Evolutionary conservation across 2,113 vertebrate genomes (phyloP), one percentile per base, ranked within the genome.

Genomic region (Cololabis saira): DNA sequence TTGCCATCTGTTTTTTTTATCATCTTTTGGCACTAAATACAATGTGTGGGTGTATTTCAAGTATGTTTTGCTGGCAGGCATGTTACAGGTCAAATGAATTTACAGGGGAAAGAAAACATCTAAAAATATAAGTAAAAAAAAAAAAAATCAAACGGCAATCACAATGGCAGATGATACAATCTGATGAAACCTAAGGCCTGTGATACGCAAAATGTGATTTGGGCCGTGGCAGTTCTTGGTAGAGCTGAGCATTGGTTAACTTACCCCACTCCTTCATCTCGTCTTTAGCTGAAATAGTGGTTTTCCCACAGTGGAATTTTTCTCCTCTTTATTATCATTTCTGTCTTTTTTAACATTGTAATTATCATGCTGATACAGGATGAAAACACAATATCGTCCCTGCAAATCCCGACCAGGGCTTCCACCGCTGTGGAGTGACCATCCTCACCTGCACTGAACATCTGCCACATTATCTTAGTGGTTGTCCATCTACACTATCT

Each of bases 11-110:
- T 55, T 73, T 57, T n/a, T 9, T 66, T 24, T 18, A 19, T 66
- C 49, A 82, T 62, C 57, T 64, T 89, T 90, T 89, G 87, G 82
- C 79, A 91, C 76, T 79, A 77, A 66, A 37, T 66, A 87, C 74
- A 87, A 67, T 71, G 69, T 55, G 76, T 89, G 80, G 78, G 76
- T 49, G 76, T 66, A 63, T 47, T 80, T 65, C 54, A 60, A 76
- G 69, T 64, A 63, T 80, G 69, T 76, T 79, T 52, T 78, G 47
- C 74, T 84, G 81, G 59, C 71, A 84, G 63, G 70, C 56, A 30
- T 67, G 80, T 69, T 76, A 65, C 37, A 80, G 83, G 75, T 83
- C 80, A n/a, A 84, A 76, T 78, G 40, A 67, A 76, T 84, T 70
- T 81, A 68, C 71, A 78, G 82, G 83, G 60, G 62, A 76, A 81